Evolutionary conservation across 92 coral and sea anemone species (phyloP).

Genomic region (Porites cylindrica): DNA sequence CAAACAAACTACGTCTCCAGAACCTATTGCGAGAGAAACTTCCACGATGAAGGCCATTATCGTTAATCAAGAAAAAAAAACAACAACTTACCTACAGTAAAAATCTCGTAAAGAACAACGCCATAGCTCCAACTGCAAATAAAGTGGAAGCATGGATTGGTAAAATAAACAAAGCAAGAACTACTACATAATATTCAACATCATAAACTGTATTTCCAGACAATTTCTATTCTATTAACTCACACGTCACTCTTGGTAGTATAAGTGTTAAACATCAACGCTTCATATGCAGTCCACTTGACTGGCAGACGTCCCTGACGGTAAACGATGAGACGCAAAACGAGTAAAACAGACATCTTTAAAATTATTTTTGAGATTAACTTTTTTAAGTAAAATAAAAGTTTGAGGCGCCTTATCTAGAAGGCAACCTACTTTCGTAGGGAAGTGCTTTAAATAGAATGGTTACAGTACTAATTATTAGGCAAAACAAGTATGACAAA

Average conservation of each 20-base stretch:
- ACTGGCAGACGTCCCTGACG: slow-evolving; percentile 4
- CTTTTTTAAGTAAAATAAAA: too few species aligned
- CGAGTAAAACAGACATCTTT: neutral
- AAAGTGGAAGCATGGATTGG: neutral
- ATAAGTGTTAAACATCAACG: neutral
- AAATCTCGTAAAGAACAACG: neutral
- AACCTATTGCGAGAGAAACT: too few species aligned
- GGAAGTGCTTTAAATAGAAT: too few species aligned
- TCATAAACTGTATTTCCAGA: neutral
- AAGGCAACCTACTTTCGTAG: too few species aligned
- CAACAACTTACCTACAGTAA: neutral
- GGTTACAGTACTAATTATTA: too few species aligned
- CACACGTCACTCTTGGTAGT: slow-evolving; percentile 7
- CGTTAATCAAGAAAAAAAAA: too few species aligned
- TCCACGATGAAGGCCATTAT: neutral
- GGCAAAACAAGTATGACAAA: too few species aligned
- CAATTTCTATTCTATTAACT: neutral
- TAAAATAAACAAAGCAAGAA: too few species aligned
- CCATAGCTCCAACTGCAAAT: neutral
- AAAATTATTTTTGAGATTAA: too few species aligned
- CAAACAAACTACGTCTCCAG: too few species aligned
- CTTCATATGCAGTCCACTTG: slow-evolving; percentile 24
- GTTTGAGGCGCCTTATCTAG: too few species aligned
- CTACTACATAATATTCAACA: neutral
- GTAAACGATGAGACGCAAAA: neutral